Conservation (phyloP, 1,140 invertebrate species). For the Drosophila virilis region DNA sequence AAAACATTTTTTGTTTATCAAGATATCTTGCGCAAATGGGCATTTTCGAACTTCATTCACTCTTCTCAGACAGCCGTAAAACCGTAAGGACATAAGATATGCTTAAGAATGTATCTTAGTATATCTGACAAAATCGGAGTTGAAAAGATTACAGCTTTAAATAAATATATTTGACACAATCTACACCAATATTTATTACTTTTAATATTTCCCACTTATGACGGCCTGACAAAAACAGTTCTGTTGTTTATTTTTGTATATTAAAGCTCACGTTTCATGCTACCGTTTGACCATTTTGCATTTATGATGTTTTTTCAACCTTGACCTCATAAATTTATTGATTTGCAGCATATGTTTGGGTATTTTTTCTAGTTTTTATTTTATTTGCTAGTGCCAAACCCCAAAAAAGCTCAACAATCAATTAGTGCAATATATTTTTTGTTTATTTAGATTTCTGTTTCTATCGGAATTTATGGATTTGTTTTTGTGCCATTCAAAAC, state of each 20-base stretch:
- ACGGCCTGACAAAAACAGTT: not conserved
- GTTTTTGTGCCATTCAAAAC: conserved; percentile 3
- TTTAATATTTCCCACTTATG: no score
- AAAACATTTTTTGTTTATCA: no score
- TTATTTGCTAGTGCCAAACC: conserved; percentile 3
- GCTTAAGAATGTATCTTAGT: no score
- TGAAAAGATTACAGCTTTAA: no score
- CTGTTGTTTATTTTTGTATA: not conserved
- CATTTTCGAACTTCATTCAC: no score
- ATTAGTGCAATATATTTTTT: conserved; percentile 52
- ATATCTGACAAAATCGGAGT: no score
- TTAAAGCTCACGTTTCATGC: conserved; percentile 26
- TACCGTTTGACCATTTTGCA: conserved; percentile 21
- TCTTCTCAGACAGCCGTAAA: no score
- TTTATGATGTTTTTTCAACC: conserved; percentile 22
- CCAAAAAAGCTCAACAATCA: conserved; percentile 53
- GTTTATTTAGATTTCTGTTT: conserved; percentile 16
- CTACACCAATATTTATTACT: no score
- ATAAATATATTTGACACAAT: no score
- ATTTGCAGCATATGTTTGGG: conserved; percentile 20
- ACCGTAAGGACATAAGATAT: no score
- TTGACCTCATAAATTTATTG: conserved; percentile 65
- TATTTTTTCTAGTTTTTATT: not conserved
- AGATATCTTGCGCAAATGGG: no score
- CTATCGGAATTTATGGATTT: conserved; percentile 19